Conservation (phyloP, 2,797 vertebrate genomes). For the Lindbergichthys nudifrons region DNA sequence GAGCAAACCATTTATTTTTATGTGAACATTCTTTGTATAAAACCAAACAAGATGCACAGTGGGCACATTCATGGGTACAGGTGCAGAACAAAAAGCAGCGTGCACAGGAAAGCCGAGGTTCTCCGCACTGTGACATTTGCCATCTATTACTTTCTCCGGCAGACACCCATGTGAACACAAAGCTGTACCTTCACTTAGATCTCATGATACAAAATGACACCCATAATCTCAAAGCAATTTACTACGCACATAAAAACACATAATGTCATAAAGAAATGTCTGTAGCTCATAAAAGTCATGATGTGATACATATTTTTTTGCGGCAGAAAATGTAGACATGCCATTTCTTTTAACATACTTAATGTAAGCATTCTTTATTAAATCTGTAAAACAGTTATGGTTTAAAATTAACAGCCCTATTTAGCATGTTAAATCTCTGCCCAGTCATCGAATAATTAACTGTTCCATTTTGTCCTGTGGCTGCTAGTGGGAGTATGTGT, state of each 20-base stretch:
- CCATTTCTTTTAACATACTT: conserved; percentile 3
- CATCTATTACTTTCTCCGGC: neutral
- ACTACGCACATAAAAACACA: neutral
- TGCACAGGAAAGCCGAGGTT: too few species aligned
- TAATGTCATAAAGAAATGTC: conserved; percentile 10
- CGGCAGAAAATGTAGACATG: conserved; percentile 9
- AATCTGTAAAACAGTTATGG: conserved; percentile 32
- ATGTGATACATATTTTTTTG: neutral
- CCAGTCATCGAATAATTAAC: conserved; percentile 58
- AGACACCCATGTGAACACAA: conserved; percentile 19
- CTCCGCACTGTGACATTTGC: too few species aligned
- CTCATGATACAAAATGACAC: too few species aligned
- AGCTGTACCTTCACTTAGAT: neutral
- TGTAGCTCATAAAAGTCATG: conserved; percentile 7
- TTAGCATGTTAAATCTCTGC: conserved; percentile 36
- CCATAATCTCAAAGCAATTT: too few species aligned
- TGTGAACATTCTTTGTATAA: conserved; percentile 13
- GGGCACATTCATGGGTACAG: conserved; percentile 7
- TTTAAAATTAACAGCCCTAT: conserved; percentile 46
- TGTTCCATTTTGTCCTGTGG: conserved; percentile 50
- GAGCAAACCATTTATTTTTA: neutral
- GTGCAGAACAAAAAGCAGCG: conserved; percentile 5
- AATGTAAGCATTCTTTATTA: conserved; percentile 10
- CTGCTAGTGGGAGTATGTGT: conserved; percentile 1
- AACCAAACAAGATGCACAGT: neutral